Evolutionary conservation across 2,113 vertebrate species (phyloP).

Genomic region (Xenopus laevis): DNA sequence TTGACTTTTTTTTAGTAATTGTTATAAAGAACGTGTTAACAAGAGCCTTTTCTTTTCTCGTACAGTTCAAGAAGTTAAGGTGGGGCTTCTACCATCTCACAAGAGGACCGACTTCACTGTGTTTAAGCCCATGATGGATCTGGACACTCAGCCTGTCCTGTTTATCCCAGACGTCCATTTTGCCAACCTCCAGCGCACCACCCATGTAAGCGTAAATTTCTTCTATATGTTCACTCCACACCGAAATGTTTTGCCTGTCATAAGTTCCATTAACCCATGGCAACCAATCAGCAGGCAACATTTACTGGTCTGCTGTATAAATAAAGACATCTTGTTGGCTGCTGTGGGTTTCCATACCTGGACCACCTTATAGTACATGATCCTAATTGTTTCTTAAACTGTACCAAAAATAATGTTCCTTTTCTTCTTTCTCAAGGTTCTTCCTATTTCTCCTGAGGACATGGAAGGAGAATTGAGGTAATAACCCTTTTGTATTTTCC

Average conservation of each 20-base stretch:
- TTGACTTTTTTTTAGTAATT: too few species aligned
- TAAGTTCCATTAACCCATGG: neutral
- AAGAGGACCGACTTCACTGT: constrained; percentile 88
- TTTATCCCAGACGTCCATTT: constrained; percentile 97
- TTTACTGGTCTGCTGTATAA: too few species aligned
- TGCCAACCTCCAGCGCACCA: constrained; percentile 80
- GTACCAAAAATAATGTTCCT: neutral
- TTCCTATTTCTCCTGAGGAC: constrained; percentile 79
- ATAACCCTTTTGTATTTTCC: constrained; percentile 28
- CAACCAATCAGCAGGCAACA: neutral
- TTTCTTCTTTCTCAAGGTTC: constrained; percentile 60
- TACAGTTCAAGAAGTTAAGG: constrained; percentile 82
- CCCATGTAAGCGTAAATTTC: constrained; percentile 73
- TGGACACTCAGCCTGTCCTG: constrained; percentile 91
- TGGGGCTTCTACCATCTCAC: constrained; percentile 77
- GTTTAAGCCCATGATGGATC: constrained; percentile 87
- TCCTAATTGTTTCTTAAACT: too few species aligned
- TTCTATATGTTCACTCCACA: too few species aligned
- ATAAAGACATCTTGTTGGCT: too few species aligned
- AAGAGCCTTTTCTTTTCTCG: neutral
- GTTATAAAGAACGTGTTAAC: too few species aligned
- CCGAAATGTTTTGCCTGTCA: too few species aligned
- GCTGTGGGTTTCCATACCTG: too few species aligned
- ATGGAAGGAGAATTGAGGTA: constrained; percentile 86
- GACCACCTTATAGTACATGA: too few species aligned